These are phyloP conservation scores for Leptonema lineaticorne DNA, from an alignment of 1,140 invertebrate species.

Conservation along the genomic window DNA sequence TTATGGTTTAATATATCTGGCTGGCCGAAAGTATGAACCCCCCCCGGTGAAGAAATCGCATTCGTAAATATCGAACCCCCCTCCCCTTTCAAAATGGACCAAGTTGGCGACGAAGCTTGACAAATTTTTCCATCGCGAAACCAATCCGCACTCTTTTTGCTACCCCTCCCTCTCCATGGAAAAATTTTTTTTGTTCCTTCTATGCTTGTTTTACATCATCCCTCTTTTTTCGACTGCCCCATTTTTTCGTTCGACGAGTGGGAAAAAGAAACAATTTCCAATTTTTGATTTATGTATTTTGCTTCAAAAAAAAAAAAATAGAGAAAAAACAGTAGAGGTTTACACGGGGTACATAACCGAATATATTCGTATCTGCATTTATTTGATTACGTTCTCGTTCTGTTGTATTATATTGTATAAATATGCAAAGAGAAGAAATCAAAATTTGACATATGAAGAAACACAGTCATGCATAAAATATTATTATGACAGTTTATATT, in stretches of 20 bases:
- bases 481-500: too few species aligned
- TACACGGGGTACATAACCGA: not conserved
- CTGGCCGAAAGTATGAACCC: constrained; percentile 10
- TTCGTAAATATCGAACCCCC: constrained; percentile 37
- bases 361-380: not conserved
- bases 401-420: not conserved
- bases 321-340: too few species aligned
- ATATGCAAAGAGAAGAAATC: too few species aligned
- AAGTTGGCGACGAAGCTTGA: constrained; percentile 25
- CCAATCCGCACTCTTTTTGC: not conserved
- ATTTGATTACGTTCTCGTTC: not conserved
- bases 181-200: not conserved
- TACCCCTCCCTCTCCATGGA: not conserved
- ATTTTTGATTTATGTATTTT: constrained; percentile 24
- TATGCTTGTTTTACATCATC: constrained; percentile 27
- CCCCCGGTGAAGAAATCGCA: constrained; percentile 21
- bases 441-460: too few species aligned
- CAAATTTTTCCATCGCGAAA: constrained; percentile 21
- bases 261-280: constrained; percentile 23
- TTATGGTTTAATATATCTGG: constrained; percentile 39
- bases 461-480: too few species aligned
- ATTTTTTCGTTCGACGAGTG: too few species aligned
- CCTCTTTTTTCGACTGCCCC: too few species aligned
- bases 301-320: too few species aligned
- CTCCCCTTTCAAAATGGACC: constrained; percentile 31